Evolutionary conservation across 2,797 vertebrate species (phyloP), one percentile per base, ranked within the genome.

Genomic region (Caiman crocodilus): DNA sequence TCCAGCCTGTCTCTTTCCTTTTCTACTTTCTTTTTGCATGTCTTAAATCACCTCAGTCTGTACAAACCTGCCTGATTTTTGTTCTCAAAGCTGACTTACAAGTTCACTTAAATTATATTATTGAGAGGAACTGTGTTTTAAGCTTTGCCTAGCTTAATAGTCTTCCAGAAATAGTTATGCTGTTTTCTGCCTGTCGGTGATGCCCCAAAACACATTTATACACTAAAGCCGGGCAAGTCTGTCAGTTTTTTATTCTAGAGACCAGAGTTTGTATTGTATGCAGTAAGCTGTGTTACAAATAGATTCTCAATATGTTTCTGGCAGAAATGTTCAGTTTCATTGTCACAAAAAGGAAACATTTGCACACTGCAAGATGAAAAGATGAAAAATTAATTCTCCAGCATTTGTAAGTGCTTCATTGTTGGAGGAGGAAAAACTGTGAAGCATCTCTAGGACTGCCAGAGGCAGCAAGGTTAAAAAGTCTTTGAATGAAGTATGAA

Each of bases 211-310:
- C 35, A 85, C 42, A 60, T 63, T 93, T 55, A 32, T 4, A 6
- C 1, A 8, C 79, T 30, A 6, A 5, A 0, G 5, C 8, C 55
- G 23, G 1, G 67, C 14, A 20, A 23, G 20, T 25, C 3, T 2
- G 1, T 87, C 3, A 2, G 1, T 87, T 88, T 23, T 87, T 10
- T 60, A 79, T 3, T 30, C 18, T 5, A 85, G 8, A 25, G 25
- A 80, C 42, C 32, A 42, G 28, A 84, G 20, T 18, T 76, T 81
- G 61, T 55, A 60, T 25, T 79, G 73, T 57, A 85, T 7, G 28
- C 50, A 59, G 35, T 67, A 83, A 63, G 11, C 5, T 82, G 85
- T 3, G 42, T 3, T 30, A 79, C 25, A 75, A 90, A 57, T 0
- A 77, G 32, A n/a, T 42, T 82, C 69, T 32, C 65, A 21, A 4